These are phyloP conservation scores for Drosophila neutralis DNA, from an alignment of 2,888 invertebrate genomes.

Conservation along the genomic window DNA sequence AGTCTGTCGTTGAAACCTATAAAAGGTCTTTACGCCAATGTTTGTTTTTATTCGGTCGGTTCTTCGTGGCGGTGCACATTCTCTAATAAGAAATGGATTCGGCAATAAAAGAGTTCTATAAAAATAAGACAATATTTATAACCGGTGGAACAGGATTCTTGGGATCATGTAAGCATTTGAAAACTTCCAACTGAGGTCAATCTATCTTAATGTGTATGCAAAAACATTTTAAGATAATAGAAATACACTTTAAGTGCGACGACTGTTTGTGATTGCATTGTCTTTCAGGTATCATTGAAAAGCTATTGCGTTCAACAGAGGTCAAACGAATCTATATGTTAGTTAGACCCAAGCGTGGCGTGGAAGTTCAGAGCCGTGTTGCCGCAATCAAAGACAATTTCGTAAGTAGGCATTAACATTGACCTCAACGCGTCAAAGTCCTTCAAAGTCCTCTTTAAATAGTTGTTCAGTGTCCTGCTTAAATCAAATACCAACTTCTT, in stretches of 20 bases:
- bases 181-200: neutral
- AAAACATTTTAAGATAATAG: neutral
- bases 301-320: neutral
- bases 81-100: neutral
- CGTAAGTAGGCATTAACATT: neutral
- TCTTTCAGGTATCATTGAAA: neutral
- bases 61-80: neutral
- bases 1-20: neutral
- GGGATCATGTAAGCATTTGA: neutral
- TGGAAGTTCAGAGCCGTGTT: neutral
- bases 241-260: too few species aligned
- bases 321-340: neutral
- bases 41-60: neutral
- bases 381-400: neutral
- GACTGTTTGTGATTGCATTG: neutral
- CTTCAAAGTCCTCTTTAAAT: too few species aligned
- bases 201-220: too few species aligned
- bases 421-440: neutral
- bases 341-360: slow-evolving; percentile 2
- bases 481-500: neutral
- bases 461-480: neutral
- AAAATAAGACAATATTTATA: slow-evolving; percentile 1
- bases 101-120: neutral
- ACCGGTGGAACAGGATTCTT: slow-evolving; percentile 4
- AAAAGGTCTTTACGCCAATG: neutral